Conservation (phyloP, 2,113 vertebrate genomes). For the Ochotona princeps region DNA sequence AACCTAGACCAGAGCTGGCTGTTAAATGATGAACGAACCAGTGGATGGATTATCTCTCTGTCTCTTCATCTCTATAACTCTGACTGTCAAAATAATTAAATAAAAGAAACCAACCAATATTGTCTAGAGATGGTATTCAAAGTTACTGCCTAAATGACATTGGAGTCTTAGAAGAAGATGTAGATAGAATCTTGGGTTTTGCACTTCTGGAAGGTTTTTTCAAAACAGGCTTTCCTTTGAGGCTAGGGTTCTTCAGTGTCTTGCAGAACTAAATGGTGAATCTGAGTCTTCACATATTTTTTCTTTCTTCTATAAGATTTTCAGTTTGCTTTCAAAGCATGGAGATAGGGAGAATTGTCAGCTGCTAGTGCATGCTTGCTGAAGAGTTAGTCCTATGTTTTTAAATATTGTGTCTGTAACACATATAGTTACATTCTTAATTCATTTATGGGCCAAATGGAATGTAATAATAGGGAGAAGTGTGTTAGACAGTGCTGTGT, state of each 20-base stretch:
- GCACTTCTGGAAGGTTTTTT: neutral
- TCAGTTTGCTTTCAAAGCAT: conserved; percentile 13
- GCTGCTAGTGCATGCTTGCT: neutral
- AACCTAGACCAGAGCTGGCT: too few relatives aligned
- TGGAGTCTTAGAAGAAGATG: neutral
- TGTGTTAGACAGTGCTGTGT: neutral
- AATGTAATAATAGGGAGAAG: neutral
- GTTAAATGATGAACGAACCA: too few relatives aligned
- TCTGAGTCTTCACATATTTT: neutral
- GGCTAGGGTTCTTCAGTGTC: neutral
- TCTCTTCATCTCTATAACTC: too few relatives aligned
- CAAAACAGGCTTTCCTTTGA: neutral
- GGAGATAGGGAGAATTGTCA: neutral
- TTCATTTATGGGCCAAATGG: conserved; percentile 29
- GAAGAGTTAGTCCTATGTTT: neutral
- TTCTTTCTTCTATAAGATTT: neutral
- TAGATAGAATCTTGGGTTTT: neutral
- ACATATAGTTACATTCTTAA: neutral
- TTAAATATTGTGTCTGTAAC: neutral
- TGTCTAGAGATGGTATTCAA: neutral
- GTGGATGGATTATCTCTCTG: too few relatives aligned
- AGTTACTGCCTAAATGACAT: neutral
- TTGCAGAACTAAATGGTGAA: neutral
- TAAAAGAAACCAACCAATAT: neutral
- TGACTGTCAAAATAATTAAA: too few relatives aligned